phyloP scores from a whole-genome alignment of 2,113 vertebrate species.

The Forbesichthys papilliferus region DNA sequence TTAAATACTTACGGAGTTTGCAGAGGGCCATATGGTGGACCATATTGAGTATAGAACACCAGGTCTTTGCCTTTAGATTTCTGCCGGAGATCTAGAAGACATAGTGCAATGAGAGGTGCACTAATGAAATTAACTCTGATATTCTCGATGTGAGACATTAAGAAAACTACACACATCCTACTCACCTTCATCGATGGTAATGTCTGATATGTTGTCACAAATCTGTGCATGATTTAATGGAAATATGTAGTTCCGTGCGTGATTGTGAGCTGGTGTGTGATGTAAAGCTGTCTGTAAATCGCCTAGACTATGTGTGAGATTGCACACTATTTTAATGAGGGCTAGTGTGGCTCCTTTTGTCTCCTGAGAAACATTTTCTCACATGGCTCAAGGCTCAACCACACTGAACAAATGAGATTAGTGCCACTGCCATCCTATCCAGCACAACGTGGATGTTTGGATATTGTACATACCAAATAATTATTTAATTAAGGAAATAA shows the following conservation, averaged over 20 bases:
- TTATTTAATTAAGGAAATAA: no score
- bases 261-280: constrained; percentile 6
- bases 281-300: constrained; percentile 33
- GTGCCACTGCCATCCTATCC: constrained; percentile 57
- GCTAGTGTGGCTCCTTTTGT: constrained; percentile 48
- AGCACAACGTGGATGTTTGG: no score
- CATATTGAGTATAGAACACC: constrained; percentile 39
- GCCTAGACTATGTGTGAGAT: constrained; percentile 50
- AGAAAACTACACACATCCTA: background rate
- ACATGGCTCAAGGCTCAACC: constrained; percentile 77
- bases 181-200: constrained; percentile 66
- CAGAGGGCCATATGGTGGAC: constrained; percentile 55
- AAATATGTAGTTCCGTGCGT: constrained; percentile 15
- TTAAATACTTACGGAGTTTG: constrained; percentile 60
- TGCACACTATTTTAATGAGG: constrained; percentile 54
- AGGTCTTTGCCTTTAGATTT: constrained; percentile 24
- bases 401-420: constrained; percentile 84
- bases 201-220: constrained; percentile 44
- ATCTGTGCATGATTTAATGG: constrained; percentile 45
- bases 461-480: no score
- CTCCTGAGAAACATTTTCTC: constrained; percentile 74
- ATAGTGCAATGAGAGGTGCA: background rate
- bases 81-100: background rate
- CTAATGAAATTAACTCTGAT: background rate
- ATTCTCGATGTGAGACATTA: background rate